These are phyloP conservation scores for Rallus crepitans DNA, from an alignment of 2,797 vertebrate genomes.

Conservation along the genomic window DNA sequence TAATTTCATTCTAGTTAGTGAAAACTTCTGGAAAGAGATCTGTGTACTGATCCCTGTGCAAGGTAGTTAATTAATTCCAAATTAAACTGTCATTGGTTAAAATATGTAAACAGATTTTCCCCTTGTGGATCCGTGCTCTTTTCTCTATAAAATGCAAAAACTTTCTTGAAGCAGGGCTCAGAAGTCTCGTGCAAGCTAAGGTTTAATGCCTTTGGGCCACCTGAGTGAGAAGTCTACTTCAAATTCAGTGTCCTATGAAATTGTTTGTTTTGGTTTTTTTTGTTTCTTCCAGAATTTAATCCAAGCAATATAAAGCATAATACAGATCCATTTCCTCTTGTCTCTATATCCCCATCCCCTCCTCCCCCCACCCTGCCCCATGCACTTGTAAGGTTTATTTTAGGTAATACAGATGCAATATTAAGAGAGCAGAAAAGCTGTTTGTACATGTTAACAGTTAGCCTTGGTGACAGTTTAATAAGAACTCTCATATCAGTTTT, in stretches of 20 bases:
- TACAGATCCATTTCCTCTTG: background rate
- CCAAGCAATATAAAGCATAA: background rate
- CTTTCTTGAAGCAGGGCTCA: background rate
- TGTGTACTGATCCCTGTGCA: background rate
- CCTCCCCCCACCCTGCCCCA: no score
- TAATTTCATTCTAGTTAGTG: background rate
- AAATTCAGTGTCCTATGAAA: background rate
- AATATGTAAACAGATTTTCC: background rate
- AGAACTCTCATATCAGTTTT: background rate
- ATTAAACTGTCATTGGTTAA: background rate
- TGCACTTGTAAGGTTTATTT: background rate
- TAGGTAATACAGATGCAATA: background rate
- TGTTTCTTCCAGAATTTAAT: background rate
- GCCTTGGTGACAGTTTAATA: background rate
- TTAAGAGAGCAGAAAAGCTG: background rate
- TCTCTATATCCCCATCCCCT: background rate
- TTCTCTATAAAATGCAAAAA: background rate
- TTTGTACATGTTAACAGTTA: background rate
- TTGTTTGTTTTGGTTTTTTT: background rate
- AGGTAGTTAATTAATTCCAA: background rate
- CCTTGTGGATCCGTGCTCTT: background rate
- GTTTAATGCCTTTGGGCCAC: background rate
- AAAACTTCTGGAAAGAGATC: background rate
- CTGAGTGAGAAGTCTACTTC: background rate
- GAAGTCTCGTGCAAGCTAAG: background rate